Conservation (phyloP, 2,113 vertebrate species). For the Pleuronectes platessa region DNA sequence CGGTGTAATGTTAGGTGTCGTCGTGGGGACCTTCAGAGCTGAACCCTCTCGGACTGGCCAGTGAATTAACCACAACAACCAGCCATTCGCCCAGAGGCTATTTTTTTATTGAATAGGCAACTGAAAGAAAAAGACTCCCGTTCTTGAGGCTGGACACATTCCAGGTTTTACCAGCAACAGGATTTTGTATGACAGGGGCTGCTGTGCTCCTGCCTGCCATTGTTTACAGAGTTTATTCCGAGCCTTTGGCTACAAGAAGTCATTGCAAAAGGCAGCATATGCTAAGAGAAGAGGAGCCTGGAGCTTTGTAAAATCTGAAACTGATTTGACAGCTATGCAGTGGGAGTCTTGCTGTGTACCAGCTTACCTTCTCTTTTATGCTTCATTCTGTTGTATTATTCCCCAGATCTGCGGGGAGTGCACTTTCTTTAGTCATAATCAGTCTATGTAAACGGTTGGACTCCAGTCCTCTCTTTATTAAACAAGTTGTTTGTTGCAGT, state of each 20-base stretch:
- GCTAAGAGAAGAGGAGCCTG: constrained; percentile 69
- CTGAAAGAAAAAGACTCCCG: constrained; percentile 77
- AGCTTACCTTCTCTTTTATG: constrained; percentile 81
- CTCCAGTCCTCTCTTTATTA: constrained; percentile 58
- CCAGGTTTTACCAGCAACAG: constrained; percentile 80
- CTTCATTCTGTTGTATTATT: constrained; percentile 77
- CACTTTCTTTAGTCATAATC: constrained; percentile 76
- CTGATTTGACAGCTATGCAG: constrained; percentile 84
- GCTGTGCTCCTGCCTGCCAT: constrained; percentile 70
- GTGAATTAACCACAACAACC: constrained; percentile 67
- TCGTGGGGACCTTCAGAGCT: constrained; percentile 54
- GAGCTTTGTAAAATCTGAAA: constrained; percentile 79
- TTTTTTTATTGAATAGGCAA: constrained; percentile 81
- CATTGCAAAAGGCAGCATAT: constrained; percentile 68
- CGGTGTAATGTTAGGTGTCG: constrained; percentile 70
- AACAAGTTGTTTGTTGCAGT: constrained; percentile 75
- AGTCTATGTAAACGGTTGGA: constrained; percentile 70
- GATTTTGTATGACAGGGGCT: constrained; percentile 75
- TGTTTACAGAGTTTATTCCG: constrained; percentile 75
- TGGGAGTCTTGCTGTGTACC: constrained; percentile 84
- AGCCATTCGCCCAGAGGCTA: constrained; percentile 81
- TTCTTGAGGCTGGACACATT: constrained; percentile 78
- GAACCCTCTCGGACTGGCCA: constrained; percentile 63
- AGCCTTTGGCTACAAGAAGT: constrained; percentile 60
- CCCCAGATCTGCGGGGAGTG: constrained; percentile 65